phyloP scores from a whole-genome alignment of 2,113 vertebrate species.

The Spizaetus ornatus region DNA sequence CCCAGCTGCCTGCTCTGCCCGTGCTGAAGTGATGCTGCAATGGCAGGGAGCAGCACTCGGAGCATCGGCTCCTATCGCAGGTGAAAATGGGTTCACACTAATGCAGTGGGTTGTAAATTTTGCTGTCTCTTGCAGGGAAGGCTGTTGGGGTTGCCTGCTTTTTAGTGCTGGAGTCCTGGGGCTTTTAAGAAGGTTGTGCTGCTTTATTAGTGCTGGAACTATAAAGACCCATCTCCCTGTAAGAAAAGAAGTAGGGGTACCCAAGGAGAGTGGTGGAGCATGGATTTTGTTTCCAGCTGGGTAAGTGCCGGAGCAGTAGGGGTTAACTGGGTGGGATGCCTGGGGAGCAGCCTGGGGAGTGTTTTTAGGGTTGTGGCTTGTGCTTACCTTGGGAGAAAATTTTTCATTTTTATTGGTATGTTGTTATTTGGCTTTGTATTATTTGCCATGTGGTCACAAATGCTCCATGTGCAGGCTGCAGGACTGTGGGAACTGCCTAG shows the following conservation, averaged over 20 bases:
- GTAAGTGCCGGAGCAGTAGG: neutral
- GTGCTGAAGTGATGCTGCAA: neutral
- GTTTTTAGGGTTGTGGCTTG: neutral
- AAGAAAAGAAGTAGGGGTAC: accelerated
- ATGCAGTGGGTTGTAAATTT: accelerated
- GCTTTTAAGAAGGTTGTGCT: neutral
- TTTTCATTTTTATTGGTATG: accelerated
- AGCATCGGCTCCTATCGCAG: neutral
- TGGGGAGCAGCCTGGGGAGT: neutral
- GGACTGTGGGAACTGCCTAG: neutral
- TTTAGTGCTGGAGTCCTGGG: neutral
- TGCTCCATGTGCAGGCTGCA: accelerated
- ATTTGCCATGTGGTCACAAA: neutral
- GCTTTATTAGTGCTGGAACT: neutral
- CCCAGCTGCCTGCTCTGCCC: neutral
- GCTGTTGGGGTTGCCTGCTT: neutral
- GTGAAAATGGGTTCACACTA: neutral
- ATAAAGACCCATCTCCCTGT: accelerated
- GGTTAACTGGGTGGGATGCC: neutral
- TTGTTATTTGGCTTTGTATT: neutral
- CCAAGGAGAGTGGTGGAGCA: accelerated
- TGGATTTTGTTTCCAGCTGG: neutral
- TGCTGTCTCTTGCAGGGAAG: accelerated
- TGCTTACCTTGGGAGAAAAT: neutral
- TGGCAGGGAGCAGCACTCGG: neutral